phyloP scores from a whole-genome alignment of 2,113 vertebrate genomes.

The Gymnarchus niloticus region DNA sequence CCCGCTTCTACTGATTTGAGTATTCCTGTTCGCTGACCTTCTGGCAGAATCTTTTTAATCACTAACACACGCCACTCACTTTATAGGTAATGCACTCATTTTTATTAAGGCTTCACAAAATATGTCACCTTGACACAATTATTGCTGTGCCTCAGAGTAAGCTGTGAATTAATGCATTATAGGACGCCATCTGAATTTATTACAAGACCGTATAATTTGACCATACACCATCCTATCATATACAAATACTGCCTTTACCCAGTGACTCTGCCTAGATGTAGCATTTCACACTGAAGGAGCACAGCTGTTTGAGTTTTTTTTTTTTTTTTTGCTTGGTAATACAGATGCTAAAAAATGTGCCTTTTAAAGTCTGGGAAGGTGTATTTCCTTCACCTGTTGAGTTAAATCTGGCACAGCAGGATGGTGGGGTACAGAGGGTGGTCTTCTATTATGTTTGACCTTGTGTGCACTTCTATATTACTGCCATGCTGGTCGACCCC shows the following conservation, averaged over 20 bases:
- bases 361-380: background rate
- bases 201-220: background rate
- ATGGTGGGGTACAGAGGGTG: background rate
- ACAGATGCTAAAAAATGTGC: background rate
- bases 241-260: background rate
- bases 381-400: background rate
- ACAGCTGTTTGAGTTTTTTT: no score
- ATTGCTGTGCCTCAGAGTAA: background rate
- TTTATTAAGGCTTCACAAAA: background rate
- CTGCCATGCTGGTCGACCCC: background rate
- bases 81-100: background rate
- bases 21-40: background rate
- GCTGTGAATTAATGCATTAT: background rate
- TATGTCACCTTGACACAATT: background rate
- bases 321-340: background rate
- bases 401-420: background rate
- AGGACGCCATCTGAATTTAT: background rate
- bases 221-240: background rate
- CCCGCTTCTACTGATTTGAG: background rate
- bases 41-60: background rate
- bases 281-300: background rate
- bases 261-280: background rate
- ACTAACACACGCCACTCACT: background rate
- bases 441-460: constrained; percentile 24
- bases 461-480: constrained; percentile 20